These are phyloP conservation scores for Hesperophylax magnus DNA, from an alignment of 1,140 invertebrate genomes.

Conservation along the genomic window DNA sequence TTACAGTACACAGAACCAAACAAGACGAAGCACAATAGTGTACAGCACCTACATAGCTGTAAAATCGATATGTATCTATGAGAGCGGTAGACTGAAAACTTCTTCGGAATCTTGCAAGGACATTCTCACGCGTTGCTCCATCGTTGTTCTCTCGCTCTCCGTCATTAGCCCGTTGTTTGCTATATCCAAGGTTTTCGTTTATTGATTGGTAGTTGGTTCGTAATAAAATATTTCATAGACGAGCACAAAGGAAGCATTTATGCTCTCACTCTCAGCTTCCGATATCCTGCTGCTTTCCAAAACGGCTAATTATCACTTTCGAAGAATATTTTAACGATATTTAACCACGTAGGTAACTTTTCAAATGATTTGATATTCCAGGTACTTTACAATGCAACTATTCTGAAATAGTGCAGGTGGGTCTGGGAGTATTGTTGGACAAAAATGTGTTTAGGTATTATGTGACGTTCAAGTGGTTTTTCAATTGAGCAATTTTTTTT, in stretches of 20 bases:
- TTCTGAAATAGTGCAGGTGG: too few species aligned
- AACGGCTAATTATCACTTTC: background rate
- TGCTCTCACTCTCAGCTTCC: background rate
- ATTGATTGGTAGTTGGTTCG: slow-evolving; percentile 35
- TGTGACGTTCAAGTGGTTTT: background rate
- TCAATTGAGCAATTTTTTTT: background rate
- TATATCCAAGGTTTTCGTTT: background rate
- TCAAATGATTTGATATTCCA: background rate
- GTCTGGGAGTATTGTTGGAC: too few species aligned
- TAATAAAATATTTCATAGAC: slow-evolving; percentile 2
- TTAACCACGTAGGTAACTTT: slow-evolving; percentile 5
- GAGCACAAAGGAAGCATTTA: background rate
- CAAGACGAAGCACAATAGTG: too few species aligned
- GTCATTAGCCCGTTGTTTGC: background rate
- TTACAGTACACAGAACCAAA: too few species aligned
- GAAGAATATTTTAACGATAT: slow-evolving; percentile 12
- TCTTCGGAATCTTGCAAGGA: slow-evolving; percentile 25
- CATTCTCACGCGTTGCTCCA: slow-evolving; percentile 19
- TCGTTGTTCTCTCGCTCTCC: background rate
- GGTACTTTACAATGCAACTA: too few species aligned
- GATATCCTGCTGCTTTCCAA: slow-evolving; percentile 6
- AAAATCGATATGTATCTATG: background rate
- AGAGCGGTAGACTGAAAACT: background rate
- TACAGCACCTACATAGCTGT: background rate
- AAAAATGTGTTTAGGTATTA: background rate